Evolutionary conservation across 2,888 invertebrate species (phyloP).

Genomic region (Troilus luridus): DNA sequence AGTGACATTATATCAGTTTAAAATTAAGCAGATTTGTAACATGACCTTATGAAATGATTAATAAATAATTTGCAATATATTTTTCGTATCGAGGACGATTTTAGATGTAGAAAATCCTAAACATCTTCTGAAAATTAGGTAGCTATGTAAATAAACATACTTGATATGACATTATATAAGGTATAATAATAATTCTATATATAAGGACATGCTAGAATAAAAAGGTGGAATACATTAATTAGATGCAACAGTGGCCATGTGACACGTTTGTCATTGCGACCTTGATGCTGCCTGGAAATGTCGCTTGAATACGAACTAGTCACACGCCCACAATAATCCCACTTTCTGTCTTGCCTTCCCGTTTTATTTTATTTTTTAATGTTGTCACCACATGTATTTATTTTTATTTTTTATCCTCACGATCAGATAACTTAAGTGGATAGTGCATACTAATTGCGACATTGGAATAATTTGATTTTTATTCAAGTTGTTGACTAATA

Average conservation of each 20-base stretch:
- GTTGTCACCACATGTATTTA: neutral
- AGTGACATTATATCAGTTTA: too few relatives aligned
- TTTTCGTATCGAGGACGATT: too few relatives aligned
- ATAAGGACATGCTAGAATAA: neutral
- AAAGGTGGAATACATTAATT: neutral
- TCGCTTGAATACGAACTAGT: conserved; percentile 36
- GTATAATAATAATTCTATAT: neutral
- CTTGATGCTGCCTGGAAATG: conserved; percentile 14
- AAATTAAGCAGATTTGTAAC: too few relatives aligned
- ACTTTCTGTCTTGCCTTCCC: conserved; percentile 4
- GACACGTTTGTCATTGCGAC: neutral
- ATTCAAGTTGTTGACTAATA: neutral
- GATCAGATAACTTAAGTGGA: neutral
- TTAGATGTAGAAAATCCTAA: too few relatives aligned
- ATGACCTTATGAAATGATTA: too few relatives aligned
- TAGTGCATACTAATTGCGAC: neutral
- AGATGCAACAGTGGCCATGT: neutral
- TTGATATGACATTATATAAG: neutral
- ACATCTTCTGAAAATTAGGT: too few relatives aligned
- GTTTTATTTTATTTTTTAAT: neutral
- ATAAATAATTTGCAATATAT: too few relatives aligned
- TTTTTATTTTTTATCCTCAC: neutral
- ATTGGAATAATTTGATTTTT: neutral
- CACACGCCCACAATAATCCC: neutral
- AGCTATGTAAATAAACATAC: neutral